A percentile compares a stretch with the other conserved stretches of the same genome.
These are phyloP conservation scores for Siphlonurus alternatus DNA, from an alignment of 2,888 invertebrate genomes.

Conservation along the genomic window DNA sequence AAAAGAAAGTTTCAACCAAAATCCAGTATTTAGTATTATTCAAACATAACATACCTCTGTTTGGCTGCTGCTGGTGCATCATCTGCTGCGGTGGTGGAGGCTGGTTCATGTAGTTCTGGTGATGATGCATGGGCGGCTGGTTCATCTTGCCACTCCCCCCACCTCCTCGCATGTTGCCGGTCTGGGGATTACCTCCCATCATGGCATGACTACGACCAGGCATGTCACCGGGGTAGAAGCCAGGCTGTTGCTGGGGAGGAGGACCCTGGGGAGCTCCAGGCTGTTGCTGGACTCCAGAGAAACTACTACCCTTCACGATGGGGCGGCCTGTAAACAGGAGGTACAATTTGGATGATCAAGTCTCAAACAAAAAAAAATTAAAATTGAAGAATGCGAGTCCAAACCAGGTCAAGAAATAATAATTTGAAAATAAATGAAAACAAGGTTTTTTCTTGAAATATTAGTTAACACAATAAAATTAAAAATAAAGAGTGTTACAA, in stretches of 20 bases:
- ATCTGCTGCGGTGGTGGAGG: slow-evolving; percentile 20
- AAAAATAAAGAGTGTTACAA: too few species aligned
- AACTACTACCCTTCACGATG: slow-evolving; percentile 33
- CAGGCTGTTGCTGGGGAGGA: neutral
- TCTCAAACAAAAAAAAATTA: slow-evolving; percentile 12
- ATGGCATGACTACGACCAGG: neutral
- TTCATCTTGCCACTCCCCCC: neutral
- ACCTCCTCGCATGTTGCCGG: neutral
- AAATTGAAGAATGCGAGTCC: too few species aligned
- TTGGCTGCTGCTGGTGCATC: slow-evolving; percentile 20
- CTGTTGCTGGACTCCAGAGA: neutral
- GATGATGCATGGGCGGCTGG: neutral
- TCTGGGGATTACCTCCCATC: neutral
- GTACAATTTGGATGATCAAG: too few species aligned
- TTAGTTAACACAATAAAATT: too few species aligned
- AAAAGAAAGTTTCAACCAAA: too few species aligned
- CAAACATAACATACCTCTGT: slow-evolving; percentile 14
- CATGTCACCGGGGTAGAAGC: neutral
- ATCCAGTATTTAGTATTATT: too few species aligned
- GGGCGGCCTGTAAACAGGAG: slow-evolving; percentile 36
- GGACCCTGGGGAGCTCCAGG: neutral
- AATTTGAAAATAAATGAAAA: too few species aligned
- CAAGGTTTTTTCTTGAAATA: too few species aligned
- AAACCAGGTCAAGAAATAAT: too few species aligned
- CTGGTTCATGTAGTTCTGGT: neutral